Evolutionary conservation across 2,797 vertebrate genomes (phyloP), one percentile per base, ranked within the genome.

Genomic region (Sebastolobus alascanus): DNA sequence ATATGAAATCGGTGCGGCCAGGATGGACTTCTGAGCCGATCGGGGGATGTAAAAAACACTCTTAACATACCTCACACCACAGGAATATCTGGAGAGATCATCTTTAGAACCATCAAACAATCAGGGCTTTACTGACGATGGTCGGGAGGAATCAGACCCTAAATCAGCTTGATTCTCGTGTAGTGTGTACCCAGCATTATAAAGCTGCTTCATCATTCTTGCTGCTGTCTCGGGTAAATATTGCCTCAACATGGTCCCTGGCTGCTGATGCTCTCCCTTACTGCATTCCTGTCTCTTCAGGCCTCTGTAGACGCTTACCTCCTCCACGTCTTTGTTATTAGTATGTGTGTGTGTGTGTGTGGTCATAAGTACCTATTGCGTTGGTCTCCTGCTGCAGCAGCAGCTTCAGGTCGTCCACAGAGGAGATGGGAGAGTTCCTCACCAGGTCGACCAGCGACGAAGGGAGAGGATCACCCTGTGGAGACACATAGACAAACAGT

Each of bases 391-490:
- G 94, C 92, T 71, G 95, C 91, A 98, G 96, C 92, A 98, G 95
- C 50, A 92, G 95, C 92, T 96, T 97, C 87, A 99, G 95, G 90
- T 98, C 97, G 9, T 96, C 96, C 73, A 98, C 96, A 73, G 97
- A 97, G 73, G 95, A 96, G 92, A 99, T 96, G 2, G 97, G 95
- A 83, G 94, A 95, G 91, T 94, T 95, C 85, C 95, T 96, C 94
- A 99, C 95, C 92, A 98, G 94, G 93, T 98, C 94, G 71, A 97
- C 97, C 92, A 99, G 95, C 75, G 97, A 97, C 83, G 95, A 92
- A 0, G 97, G 97, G 90, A 99, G 96, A 73, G 97, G 96, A 73
- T 98, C 97, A 71, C 96, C 96, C 98, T 99, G 96, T 12, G 60
- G 74, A 87, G 27, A 84, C 38, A 83, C 5, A 86, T 14, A 12